Evolutionary conservation across 2,888 invertebrate genomes (phyloP), one percentile per base, ranked within the genome.

Genomic region (Andrena fulva): DNA sequence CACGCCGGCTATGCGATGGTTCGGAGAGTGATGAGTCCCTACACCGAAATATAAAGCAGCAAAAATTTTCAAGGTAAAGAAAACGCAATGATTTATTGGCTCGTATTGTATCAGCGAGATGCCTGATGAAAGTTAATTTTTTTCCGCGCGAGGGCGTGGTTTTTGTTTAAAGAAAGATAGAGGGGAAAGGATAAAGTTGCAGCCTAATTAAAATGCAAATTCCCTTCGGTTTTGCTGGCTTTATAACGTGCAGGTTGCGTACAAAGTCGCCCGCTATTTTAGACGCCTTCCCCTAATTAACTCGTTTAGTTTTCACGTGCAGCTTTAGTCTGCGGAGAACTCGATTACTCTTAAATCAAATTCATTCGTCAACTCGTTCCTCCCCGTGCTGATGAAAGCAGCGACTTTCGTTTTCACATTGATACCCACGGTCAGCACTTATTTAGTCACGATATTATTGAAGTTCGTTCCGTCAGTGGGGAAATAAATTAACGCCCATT

Each of bases 271-370:
- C 48, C 33, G 24, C 33, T 60, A 35, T 33, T 60, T 69, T 33
- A 60, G n/a, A 69, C 24, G 24, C 33, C 33, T 27, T 50, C 12
- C 0, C 24, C n/a, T 60, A 60, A 50, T 69, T 69, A 69, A 75
- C 60, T 60, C 27, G 52, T 63, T 60, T 60, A 62, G 69, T 50
- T 75, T 20, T 27, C 12, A 10, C 16, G 35, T 33, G 35, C 71
- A 12, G 20, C 42, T 33, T 62, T 16, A 35, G 10, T 42, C 52
- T 5, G 20, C 35, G 16, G 3, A 1, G 20, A 75, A 70, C 62
- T 70, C 52, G 71, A 75, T 75, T 62, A 42, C 33, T 5, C 29
- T 54, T 31, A 29, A 62, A 52, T 70, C 52, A 12, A 52, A 75
- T 68, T 27, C 12, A 59, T 68, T 59, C 16, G 42, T 33, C 33